Evolutionary conservation across 2,797 vertebrate species (phyloP).

Genomic region (Scarus forsteni): DNA sequence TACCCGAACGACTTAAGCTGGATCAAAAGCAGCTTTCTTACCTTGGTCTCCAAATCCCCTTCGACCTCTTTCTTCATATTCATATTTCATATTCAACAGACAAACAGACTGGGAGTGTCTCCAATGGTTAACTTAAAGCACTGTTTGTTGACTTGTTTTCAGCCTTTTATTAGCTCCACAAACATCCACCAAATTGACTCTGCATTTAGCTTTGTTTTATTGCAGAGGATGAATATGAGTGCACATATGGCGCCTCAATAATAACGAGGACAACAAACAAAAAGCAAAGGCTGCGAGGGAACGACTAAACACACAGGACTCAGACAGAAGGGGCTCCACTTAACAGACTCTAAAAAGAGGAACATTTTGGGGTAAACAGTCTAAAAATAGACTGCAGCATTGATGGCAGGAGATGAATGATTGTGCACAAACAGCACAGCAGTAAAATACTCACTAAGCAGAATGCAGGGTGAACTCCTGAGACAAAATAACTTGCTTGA

Average conservation of each 20-base stretch:
- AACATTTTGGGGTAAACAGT: conserved; percentile 43
- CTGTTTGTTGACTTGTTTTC: neutral
- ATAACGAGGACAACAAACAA: conserved; percentile 44
- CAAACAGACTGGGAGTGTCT: neutral
- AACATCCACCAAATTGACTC: conserved; percentile 24
- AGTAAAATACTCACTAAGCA: conserved; percentile 1
- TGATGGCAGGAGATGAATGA: conserved; percentile 8
- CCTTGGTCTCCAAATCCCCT: neutral
- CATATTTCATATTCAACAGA: conserved; percentile 13
- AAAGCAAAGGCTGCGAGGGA: conserved; percentile 26
- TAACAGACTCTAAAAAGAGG: conserved; percentile 30
- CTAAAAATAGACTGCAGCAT: conserved; percentile 50
- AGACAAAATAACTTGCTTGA: neutral
- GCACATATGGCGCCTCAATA: conserved; percentile 56
- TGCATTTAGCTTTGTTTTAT: conserved; percentile 24
- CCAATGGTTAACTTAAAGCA: conserved; percentile 2
- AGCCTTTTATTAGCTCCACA: conserved; percentile 17
- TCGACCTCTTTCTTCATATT: neutral
- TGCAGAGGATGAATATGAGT: conserved; percentile 31
- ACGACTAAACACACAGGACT: conserved; percentile 23
- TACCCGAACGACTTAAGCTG: neutral
- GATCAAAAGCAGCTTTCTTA: neutral
- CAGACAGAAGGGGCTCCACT: conserved; percentile 29
- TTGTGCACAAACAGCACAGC: conserved; percentile 4
- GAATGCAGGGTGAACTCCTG: neutral